Percentiles rank a stretch among this genome's conserved stretches.
These are phyloP conservation scores for Zenarchopterus dispar DNA, from an alignment of 2,797 vertebrate species.

Conservation along the genomic window DNA sequence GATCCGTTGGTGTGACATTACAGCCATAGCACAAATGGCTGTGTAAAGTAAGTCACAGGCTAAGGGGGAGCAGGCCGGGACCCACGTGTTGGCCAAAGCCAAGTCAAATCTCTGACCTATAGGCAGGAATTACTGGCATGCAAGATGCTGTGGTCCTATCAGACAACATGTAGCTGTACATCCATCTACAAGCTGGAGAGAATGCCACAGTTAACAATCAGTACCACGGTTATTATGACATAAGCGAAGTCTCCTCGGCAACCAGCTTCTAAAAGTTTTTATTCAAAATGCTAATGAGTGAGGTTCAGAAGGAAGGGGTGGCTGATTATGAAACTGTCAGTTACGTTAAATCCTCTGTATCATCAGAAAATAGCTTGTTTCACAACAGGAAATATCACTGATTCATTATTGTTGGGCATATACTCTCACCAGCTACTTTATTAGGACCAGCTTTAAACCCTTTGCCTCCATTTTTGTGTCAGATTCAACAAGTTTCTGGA, in stretches of 20 bases:
- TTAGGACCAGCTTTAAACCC: too few species aligned
- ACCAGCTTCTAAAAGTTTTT: too few species aligned
- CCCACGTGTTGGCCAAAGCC: conserved; percentile 62
- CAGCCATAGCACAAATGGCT: conserved; percentile 36
- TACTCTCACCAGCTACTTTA: too few species aligned
- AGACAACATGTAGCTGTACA: conserved; percentile 47
- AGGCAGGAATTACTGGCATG: conserved; percentile 80
- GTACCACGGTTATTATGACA: conserved; percentile 8
- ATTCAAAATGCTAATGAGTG: too few species aligned
- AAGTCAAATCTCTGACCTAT: conserved; percentile 85
- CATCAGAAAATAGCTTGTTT: too few species aligned
- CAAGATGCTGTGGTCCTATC: conserved; percentile 56
- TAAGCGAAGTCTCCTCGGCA: neutral
- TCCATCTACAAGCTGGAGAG: conserved; percentile 27
- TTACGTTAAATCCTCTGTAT: too few species aligned
- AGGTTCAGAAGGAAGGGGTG: too few species aligned
- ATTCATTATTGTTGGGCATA: too few species aligned
- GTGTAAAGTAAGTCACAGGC: conserved; percentile 48
- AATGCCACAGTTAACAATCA: conserved; percentile 17
- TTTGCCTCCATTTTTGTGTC: too few species aligned
- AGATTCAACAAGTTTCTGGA: too few species aligned
- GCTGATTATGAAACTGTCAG: too few species aligned
- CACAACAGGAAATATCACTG: too few species aligned
- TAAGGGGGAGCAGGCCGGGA: conserved; percentile 71
- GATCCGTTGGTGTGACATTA: conserved; percentile 20